phyloP scores from a whole-genome alignment of 2,797 vertebrate species.

The Gorsachius magnificus region DNA sequence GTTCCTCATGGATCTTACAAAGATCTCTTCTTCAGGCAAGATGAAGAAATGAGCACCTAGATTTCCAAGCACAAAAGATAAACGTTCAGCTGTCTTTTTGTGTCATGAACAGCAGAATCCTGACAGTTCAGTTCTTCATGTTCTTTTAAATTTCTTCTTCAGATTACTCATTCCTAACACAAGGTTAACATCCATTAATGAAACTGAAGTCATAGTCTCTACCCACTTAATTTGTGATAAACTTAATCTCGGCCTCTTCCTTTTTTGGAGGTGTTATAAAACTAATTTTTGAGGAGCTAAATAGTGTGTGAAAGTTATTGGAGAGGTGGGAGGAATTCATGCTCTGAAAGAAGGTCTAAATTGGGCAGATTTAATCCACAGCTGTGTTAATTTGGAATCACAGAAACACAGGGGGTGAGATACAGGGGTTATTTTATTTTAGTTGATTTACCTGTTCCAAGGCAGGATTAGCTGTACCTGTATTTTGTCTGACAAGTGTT shows the following conservation, averaged over 20 bases:
- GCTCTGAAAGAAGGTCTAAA: background rate
- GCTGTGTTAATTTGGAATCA: background rate
- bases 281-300: constrained; percentile 7
- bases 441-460: background rate
- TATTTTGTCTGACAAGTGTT: background rate
- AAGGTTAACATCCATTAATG: background rate
- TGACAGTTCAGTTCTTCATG: background rate
- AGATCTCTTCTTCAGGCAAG: background rate
- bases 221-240: constrained; percentile 1
- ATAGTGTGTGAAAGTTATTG: background rate
- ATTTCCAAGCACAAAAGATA: background rate
- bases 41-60: background rate
- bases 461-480: background rate
- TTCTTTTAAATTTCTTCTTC: background rate
- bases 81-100: background rate
- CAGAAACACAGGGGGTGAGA: background rate
- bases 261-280: background rate
- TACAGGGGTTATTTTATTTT: background rate
- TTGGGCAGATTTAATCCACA: background rate
- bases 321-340: background rate
- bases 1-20: background rate
- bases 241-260: background rate
- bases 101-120: background rate
- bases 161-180: background rate
- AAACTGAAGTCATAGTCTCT: background rate